phyloP scores from a whole-genome alignment of 2,888 invertebrate genomes.

The Lingula anatina region DNA sequence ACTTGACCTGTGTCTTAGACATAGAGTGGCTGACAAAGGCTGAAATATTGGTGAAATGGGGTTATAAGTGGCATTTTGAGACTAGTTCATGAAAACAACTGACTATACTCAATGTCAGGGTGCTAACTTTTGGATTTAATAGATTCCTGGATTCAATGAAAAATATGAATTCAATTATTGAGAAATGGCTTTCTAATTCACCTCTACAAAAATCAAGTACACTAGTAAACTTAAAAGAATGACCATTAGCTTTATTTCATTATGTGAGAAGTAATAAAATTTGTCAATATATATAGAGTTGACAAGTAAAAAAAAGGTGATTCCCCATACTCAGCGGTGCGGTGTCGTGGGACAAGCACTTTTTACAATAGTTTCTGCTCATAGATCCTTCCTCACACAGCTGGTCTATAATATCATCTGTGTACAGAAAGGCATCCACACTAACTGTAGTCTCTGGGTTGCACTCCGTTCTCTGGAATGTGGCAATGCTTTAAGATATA shows the following conservation, averaged over 20 bases:
- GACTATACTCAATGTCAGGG: too few relatives aligned
- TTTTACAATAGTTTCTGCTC: conserved; percentile 55
- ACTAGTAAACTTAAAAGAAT: too few relatives aligned
- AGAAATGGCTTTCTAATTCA: too few relatives aligned
- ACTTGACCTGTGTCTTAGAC: conserved; percentile 59
- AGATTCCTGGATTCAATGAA: too few relatives aligned
- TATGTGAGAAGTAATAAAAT: too few relatives aligned
- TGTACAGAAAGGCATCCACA: conserved; percentile 68
- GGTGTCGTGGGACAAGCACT: conserved; percentile 57
- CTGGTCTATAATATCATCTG: conserved; percentile 62
- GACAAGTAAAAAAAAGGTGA: neutral
- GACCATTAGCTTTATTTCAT: too few relatives aligned
- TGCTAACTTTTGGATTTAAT: too few relatives aligned
- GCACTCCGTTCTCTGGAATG: conserved; percentile 55
- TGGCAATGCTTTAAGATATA: too few relatives aligned
- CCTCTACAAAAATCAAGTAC: too few relatives aligned
- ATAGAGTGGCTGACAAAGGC: conserved; percentile 66
- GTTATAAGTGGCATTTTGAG: neutral
- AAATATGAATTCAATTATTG: too few relatives aligned
- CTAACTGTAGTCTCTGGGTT: conserved; percentile 58
- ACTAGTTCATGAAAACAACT: neutral
- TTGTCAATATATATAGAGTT: too few relatives aligned
- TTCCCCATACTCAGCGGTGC: conserved; percentile 56
- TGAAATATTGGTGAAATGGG: too few relatives aligned
- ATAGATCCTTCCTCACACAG: conserved; percentile 56